Base-by-base conservation (phyloP, 2,888 invertebrate species). In the Bombylius discolor region DNA sequence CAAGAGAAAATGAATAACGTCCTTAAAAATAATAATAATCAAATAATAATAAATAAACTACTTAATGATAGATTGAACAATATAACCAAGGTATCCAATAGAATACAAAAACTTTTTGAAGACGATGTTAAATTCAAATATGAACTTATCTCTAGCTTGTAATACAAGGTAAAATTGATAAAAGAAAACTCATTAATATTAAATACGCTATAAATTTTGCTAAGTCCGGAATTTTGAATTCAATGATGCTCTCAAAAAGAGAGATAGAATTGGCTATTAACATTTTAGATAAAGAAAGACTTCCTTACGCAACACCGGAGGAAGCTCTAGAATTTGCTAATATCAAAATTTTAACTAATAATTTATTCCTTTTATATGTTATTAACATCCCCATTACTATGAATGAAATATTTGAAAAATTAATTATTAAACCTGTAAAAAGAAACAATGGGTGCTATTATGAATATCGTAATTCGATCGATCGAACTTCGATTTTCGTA, bases 291-390 rank as follows among this genome's bases (percentile, higher is more conserved):
- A 50, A 55, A 33, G 59, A 57, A 48, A 58, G 59, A 52, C 57
- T 62, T 31, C 57, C 57, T 4, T 61, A 53, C 54, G 47, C 58
- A 9, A 62, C 60, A 39, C 36, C 58, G 50, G 61, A 62, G 47
- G 61, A 64, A 50, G 59, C 60, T 14, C 50, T 63, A 39, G 60
- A 63, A 55, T 62, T 62, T 55, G 53, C 58, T 9, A 57, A 62
- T 45, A 51, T 61, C 11, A 61, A 59, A 59, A 58, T 63, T 33
- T 57, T 59, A n/a, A 58, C 58, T 14, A 58, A 60, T 52, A 51
- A 57, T 36, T 39, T 49, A 14, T 44, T 53, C 39, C 49, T 62
- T 47, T 53, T 62, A 32, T 62, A 61, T 52, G 57, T 63, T 52
- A 47, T 62, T 47, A 56, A 59, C 53, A 60, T 62, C 49, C 59